Base-by-base conservation (phyloP, 2,113 vertebrate species). In the Scomber colias region DNA sequence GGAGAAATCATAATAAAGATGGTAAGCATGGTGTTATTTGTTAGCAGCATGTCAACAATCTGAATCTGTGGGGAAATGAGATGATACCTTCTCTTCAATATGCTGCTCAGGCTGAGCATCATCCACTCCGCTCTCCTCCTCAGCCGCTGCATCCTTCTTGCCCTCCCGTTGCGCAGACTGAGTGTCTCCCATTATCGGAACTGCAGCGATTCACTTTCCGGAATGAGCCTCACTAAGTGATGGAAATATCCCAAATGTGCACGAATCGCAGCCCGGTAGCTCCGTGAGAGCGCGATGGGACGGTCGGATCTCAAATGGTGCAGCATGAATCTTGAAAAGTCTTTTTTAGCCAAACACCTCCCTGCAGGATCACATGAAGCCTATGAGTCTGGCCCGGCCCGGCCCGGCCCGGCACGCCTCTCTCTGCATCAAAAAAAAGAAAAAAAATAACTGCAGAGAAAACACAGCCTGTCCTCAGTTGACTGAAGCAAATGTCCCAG, bases 341-440 rank as follows among this genome's bases (percentile, higher is more conserved):
- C 91, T 94, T 93, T 95, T 94, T 89, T 89, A 70, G 83, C 48
- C 73, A 40, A 68, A 90, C 93, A 83, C 94, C 94, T 93, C 92
- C 93, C 93, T 85, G 71, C 91, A 84, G 87, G 91, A 95, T 97
- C 96, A 96, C 96, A 97, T 95, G 96, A 94, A 95, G 94, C 53
- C 44, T 79, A 77, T 90, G 79, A 91, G 89, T 85, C 49, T 9
- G 63, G 72, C 12, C 70, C 75, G 75, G 60, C 56, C 84, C 66
- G 76, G 51, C 53, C 77, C 27, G 79, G 53, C 3, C 45, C 60
- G 74, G 71, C 72, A 74, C 92, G 84, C 85, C 89, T 79, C 86
- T 53, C 63, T 11, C 65, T 89, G 89, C 93, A 94, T 91, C 93
- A 91, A n/a, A 71, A 44, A 56, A 49, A 16, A 16, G 44, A 40